phyloP scores from a whole-genome alignment of 2,888 invertebrate species.

The Frankliniella fusca region DNA sequence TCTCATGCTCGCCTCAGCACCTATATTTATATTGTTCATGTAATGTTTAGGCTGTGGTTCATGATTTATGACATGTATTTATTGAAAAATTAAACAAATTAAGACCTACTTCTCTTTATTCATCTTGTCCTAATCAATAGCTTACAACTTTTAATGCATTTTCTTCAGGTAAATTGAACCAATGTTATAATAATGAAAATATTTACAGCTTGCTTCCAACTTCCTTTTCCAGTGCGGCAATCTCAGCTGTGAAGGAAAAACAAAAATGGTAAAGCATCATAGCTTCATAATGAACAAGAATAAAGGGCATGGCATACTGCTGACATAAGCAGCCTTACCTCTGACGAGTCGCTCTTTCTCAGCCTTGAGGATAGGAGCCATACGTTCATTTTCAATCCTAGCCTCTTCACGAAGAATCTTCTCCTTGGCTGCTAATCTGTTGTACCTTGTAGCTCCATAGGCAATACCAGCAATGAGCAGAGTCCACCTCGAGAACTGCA shows the following conservation, averaged over 20 bases:
- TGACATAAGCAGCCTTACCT: conserved; percentile 46
- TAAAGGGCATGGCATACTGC: neutral
- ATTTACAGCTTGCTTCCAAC: neutral
- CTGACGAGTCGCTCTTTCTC: conserved; percentile 64
- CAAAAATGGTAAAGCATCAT: neutral
- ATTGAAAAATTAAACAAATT: neutral
- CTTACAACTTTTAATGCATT: neutral
- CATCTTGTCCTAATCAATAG: neutral
- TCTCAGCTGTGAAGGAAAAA: conserved; percentile 34
- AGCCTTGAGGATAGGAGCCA: conserved; percentile 50
- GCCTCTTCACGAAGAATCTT: conserved; percentile 64
- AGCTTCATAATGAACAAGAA: neutral
- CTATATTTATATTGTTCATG: neutral
- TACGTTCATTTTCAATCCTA: conserved; percentile 61
- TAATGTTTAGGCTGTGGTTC: neutral
- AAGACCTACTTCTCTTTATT: neutral
- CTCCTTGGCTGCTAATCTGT: conserved; percentile 46
- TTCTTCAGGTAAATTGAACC: neutral
- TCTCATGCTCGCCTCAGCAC: too few relatives aligned
- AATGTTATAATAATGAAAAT: neutral
- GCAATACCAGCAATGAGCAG: conserved; percentile 66
- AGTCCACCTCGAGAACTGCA: conserved; percentile 77
- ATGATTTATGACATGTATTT: neutral
- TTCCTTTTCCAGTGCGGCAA: conserved; percentile 31
- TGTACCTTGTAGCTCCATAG: conserved; percentile 62